These are phyloP conservation scores for Pica pica DNA, from an alignment of 2,113 vertebrate genomes.

Conservation along the genomic window DNA sequence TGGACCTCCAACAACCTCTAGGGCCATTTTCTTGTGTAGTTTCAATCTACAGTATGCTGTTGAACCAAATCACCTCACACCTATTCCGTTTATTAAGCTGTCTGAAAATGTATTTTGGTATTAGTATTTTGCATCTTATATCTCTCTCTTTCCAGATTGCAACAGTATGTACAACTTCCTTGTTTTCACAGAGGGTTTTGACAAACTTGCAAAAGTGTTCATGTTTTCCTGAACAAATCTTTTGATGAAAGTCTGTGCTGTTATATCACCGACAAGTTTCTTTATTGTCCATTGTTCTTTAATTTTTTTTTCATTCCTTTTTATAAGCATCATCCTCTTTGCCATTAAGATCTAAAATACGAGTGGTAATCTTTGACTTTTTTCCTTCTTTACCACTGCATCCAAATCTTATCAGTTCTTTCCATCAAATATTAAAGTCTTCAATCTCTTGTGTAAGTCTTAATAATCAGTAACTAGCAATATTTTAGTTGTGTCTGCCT, in stretches of 20 bases:
- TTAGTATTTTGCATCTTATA: neutral
- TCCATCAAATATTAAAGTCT: neutral
- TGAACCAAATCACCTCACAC: neutral
- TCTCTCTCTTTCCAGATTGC: neutral
- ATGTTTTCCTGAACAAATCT: neutral
- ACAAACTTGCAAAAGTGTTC: neutral
- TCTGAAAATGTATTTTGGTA: neutral
- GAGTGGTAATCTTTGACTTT: neutral
- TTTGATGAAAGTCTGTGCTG: neutral
- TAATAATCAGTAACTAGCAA: neutral
- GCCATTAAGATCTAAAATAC: neutral
- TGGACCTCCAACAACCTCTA: neutral
- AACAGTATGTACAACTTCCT: neutral
- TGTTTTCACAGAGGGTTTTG: neutral
- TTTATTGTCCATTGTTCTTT: neutral
- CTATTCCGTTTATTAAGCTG: neutral
- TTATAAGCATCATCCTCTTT: neutral
- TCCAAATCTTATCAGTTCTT: neutral
- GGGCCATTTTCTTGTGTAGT: fast-evolving
- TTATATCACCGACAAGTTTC: neutral
- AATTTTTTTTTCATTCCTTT: neutral
- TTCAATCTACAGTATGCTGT: neutral
- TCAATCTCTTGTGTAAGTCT: neutral
- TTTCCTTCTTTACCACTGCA: neutral
- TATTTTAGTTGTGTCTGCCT: neutral